These are phyloP conservation scores for Biston stratarius DNA, from an alignment of 2,888 invertebrate genomes.

Conservation along the genomic window DNA sequence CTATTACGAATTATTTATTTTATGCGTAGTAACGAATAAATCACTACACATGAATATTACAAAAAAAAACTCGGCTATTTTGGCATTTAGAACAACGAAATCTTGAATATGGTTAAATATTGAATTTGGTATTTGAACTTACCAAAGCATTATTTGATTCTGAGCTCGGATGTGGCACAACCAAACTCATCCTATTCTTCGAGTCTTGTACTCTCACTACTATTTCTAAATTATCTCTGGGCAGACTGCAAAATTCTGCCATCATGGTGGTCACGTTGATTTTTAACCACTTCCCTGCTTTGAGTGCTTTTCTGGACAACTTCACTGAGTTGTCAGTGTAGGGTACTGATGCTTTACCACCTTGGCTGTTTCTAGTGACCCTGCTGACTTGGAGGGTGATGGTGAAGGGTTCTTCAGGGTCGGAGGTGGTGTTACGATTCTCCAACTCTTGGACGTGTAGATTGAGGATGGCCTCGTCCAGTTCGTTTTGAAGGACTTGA, in stretches of 20 bases:
- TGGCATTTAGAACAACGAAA: no score
- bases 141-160: conserved; percentile 83
- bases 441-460: conserved; percentile 87
- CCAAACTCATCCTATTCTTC: conserved; percentile 87
- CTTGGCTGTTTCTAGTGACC: conserved; percentile 75
- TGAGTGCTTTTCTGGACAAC: conserved; percentile 81
- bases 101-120: no score
- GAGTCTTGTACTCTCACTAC: conserved; percentile 90
- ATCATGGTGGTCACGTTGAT: conserved; percentile 92
- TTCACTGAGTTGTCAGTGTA: conserved; percentile 75
- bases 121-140: no score
- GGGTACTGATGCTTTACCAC: conserved; percentile 72
- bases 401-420: conserved; percentile 71
- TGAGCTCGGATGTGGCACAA: conserved; percentile 89
- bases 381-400: conserved; percentile 76
- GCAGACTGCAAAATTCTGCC: conserved; percentile 91
- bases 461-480: conserved; percentile 90
- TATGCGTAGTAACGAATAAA: no score
- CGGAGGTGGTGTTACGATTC: conserved; percentile 66
- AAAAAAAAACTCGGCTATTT: no score
- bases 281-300: conserved; percentile 89
- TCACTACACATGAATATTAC: no score
- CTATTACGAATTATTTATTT: no score
- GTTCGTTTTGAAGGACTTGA: conserved; percentile 89
- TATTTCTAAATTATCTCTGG: conserved; percentile 91